phyloP scores from a whole-genome alignment of 2,113 vertebrate genomes.

The Labrus mixtus region DNA sequence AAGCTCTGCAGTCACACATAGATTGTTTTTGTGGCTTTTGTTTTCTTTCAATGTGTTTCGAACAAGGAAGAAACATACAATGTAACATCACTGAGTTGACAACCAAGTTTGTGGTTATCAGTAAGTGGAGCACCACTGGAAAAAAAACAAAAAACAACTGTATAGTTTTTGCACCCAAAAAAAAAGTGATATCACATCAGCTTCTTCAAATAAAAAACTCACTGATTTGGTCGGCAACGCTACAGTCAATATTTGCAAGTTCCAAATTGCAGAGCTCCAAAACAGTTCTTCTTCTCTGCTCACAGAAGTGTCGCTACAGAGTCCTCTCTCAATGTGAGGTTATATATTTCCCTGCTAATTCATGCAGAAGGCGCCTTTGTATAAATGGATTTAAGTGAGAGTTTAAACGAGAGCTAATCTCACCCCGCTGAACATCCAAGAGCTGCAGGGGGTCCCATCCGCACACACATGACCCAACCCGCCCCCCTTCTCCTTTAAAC shows the following conservation, averaged over 20 bases:
- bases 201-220: not conserved
- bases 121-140: no score
- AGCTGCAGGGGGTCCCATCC: slow-evolving; percentile 70
- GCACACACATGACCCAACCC: slow-evolving; percentile 9
- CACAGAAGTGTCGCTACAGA: not conserved
- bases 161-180: not conserved
- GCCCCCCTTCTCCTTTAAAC: not conserved
- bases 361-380: slow-evolving; percentile 47
- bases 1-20: no score
- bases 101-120: no score
- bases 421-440: slow-evolving; percentile 69
- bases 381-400: slow-evolving; percentile 75
- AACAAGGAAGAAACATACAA: no score
- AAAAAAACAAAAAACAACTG: no score
- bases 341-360: slow-evolving; percentile 42
- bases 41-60: no score
- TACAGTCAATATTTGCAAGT: slow-evolving; percentile 12
- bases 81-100: no score
- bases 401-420: slow-evolving; percentile 80
- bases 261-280: not conserved
- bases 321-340: slow-evolving; percentile 10
- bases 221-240: not conserved
- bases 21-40: no score
- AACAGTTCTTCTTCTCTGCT: not conserved
- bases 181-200: not conserved